Evolutionary conservation across 2,113 vertebrate species (phyloP), one percentile per base, ranked within the genome.

Genomic region (Embiotoca jacksoni): DNA sequence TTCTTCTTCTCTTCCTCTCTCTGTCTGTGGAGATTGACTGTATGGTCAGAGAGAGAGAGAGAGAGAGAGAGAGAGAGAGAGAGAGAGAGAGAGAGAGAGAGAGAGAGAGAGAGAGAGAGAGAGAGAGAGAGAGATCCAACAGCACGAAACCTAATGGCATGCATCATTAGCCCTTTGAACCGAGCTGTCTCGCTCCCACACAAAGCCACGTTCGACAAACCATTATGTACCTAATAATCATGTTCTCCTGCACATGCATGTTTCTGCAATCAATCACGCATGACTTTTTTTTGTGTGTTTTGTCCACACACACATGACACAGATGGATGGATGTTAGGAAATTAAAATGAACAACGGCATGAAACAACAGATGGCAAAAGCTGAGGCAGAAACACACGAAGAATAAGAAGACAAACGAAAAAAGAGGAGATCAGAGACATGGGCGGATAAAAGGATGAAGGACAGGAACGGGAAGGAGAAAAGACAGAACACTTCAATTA

Each of bases 81-180:
- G 23, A 23, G 23, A 23, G 73, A 7, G 35, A 32, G 50, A 47
- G 33, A 58, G 67, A 68, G 58, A 52, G 72, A 46, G 23, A 23
- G 23, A 23, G 23, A 23, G 23, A 23, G 23, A 23, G 73, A 23
- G 23, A 23, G 23, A 23, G 23, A 23, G 23, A 23, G 23, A 23
- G 73, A 7, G 35, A 32, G 50, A 47, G 33, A 58, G 67, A 68
- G 58, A 52, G 72, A 46, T 67, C 75, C 59, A 75, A 75, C 81
- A 62, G 59, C 55, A 81, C 39, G n/a, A 69, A 81, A 52, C 75
- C 84, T 87, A 84, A 89, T 83, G 89, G 59, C 67, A 30, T 68
- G 46, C 57, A 6, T 81, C 87, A 90, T 88, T 89, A 89, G 75
- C 64, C 83, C 84, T 85, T 81, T 89, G 81, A 88, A 83, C 83